phyloP scores from a whole-genome alignment of 37 sponge, comb jelly and placozoan genomes.

The Haliclona indistincta region DNA sequence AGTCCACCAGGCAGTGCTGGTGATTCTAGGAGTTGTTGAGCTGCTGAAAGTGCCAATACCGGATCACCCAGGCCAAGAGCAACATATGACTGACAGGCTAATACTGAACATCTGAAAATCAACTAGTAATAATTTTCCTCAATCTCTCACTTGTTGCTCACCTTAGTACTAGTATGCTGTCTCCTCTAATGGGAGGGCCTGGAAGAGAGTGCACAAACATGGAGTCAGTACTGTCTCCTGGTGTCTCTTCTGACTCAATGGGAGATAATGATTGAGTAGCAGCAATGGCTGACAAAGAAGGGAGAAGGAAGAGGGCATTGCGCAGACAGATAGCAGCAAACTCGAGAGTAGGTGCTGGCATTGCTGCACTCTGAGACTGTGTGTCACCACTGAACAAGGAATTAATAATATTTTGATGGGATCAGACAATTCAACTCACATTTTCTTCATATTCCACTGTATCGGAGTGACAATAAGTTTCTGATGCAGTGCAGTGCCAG shows the following conservation, averaged over 20 bases:
- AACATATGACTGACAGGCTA: conserved; percentile 84
- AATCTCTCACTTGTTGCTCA: background rate
- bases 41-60: conserved; percentile 75
- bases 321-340: conserved; percentile 91
- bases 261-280: background rate
- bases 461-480: conserved; percentile 69
- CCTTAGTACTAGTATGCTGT: conserved; percentile 48
- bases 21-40: conserved; percentile 60
- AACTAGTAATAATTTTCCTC: background rate
- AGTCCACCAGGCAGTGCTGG: conserved; percentile 44
- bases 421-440: background rate
- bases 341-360: conserved; percentile 86
- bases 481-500: conserved; percentile 75
- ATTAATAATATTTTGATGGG: background rate
- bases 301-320: conserved; percentile 87
- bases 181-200: conserved; percentile 66
- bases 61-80: conserved; percentile 90
- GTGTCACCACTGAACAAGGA: conserved; percentile 18
- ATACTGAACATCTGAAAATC: conserved; percentile 25
- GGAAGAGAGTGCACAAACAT: conserved; percentile 47
- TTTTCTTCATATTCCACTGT: conserved; percentile 12
- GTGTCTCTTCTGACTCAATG: background rate
- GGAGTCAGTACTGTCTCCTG: background rate
- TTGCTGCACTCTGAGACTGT: conserved; percentile 70
- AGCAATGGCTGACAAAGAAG: background rate